Conservation (phyloP, 2,797 vertebrate species). For the Pterois miles region DNA sequence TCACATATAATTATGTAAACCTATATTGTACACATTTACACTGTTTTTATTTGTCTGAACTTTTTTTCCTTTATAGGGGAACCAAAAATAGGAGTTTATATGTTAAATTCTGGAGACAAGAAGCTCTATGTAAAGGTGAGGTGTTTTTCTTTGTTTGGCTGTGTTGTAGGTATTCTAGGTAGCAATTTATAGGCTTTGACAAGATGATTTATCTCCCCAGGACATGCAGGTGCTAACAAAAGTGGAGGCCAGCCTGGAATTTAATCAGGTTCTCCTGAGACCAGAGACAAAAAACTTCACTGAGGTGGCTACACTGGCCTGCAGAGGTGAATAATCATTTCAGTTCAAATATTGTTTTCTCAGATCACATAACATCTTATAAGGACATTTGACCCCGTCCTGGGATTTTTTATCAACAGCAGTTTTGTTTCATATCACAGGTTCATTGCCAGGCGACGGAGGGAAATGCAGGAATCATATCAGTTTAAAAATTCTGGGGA, state of each 20-base stretch:
- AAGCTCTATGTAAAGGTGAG: slow-evolving; percentile 93
- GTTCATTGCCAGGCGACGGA: slow-evolving; percentile 77
- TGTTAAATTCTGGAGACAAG: slow-evolving; percentile 92
- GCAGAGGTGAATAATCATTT: slow-evolving; percentile 85
- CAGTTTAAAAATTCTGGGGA: slow-evolving; percentile 74
- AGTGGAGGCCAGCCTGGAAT: slow-evolving; percentile 83
- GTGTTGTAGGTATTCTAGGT: background rate
- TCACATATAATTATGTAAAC: background rate
- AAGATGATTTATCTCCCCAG: slow-evolving; percentile 70
- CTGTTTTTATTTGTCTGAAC: background rate
- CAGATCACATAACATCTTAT: background rate
- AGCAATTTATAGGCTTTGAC: slow-evolving; percentile 11
- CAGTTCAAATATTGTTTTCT: background rate
- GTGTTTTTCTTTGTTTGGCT: background rate
- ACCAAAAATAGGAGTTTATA: slow-evolving; percentile 88
- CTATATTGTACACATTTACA: background rate
- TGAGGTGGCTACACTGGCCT: slow-evolving; percentile 90
- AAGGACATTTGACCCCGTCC: background rate
- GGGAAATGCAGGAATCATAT: slow-evolving; percentile 77
- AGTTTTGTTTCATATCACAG: slow-evolving; percentile 65
- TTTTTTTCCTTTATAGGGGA: slow-evolving; percentile 79
- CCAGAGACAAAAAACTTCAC: slow-evolving; percentile 92
- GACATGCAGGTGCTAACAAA: slow-evolving; percentile 89
- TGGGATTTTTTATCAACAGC: background rate
- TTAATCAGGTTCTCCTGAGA: slow-evolving; percentile 87